Base-by-base conservation (phyloP, 2,797 vertebrate genomes). In the Myioborus miniatus region DNA sequence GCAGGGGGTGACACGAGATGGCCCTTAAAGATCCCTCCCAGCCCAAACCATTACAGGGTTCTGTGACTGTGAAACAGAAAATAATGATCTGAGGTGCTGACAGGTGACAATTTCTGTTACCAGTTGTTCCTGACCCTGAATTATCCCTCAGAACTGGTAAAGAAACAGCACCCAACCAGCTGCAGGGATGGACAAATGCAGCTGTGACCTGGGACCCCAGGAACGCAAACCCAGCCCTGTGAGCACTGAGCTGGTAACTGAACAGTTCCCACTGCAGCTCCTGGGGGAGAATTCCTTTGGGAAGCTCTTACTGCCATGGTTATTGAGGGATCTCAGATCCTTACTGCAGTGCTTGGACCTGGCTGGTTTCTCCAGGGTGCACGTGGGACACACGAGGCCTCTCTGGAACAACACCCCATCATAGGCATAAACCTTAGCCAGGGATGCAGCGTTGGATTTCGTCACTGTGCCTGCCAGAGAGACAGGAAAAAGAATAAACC, bases 261-360 rank as follows among this genome's bases (percentile, higher is more conserved):
- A 58, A 9, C 15, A 41, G 68, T 13, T 39, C 12, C 37, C 12
- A 29, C 39, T 72, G 74, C 80, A 83, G 63, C 39, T 64, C 27
- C 5, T n/a, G 55, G 13, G 15, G 49, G 39, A 62, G 60, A 60
- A 44, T 21, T 63, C 36, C 53, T 29, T 3, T 27, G 56, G 59
- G 60, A 18, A 55, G 15, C 15, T 6, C 13, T 21, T 24, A 44
- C 19, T 29, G 20, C 15, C 36, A 13, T 0, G 4, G 15, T 46
- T 8, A 26, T 16, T 6, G 2, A 39, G 32, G 58, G 62, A 16
- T 30, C 50, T 41, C 11, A 41, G 46, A 22, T 20, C 96, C 99
- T 99, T 94, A 99, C 99, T 95, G 94, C 99, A 99, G 77, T 99
- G 99, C 97, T 99, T 99, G 46, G 99, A 99, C 30, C 99, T 98